These are phyloP conservation scores for Drosophila micromelanica DNA, from an alignment of 1,140 invertebrate species.

Conservation along the genomic window DNA sequence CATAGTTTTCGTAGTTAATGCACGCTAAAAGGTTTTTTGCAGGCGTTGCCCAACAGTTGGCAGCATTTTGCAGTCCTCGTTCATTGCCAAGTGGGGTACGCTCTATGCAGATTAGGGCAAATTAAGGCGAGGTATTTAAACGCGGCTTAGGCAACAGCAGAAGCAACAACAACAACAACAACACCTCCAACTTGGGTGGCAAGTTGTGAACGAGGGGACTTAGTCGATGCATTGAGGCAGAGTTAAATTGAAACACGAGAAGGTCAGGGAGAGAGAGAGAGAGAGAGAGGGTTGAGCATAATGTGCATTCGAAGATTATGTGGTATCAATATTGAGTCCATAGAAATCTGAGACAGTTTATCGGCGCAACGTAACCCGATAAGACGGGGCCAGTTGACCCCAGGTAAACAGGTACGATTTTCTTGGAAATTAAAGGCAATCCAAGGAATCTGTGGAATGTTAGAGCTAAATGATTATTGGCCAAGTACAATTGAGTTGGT, in stretches of 20 bases:
- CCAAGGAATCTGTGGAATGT: not conserved
- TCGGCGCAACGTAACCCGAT: constrained; percentile 37
- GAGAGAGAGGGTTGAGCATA: not conserved
- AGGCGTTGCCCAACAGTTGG: constrained; percentile 27
- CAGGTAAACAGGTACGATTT: constrained; percentile 17
- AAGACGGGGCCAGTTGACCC: constrained; percentile 8
- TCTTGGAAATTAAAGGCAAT: constrained; percentile 18
- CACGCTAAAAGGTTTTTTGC: constrained; percentile 71
- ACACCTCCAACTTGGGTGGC: constrained; percentile 64
- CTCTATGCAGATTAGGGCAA: constrained; percentile 75
- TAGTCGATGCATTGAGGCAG: constrained; percentile 71
- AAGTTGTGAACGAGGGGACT: constrained; percentile 71
- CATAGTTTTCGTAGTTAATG: constrained; percentile 72
- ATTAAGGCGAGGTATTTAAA: constrained; percentile 75
- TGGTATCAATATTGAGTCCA: constrained; percentile 63
- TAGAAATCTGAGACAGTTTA: constrained; percentile 48
- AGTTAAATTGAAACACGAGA: constrained; percentile 70
- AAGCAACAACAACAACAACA: constrained; percentile 14
- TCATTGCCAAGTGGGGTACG: constrained; percentile 41
- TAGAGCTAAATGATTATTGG: constrained; percentile 1
- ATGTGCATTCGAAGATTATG: constrained; percentile 45
- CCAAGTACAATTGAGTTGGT: not conserved
- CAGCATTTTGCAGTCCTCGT: constrained; percentile 38
- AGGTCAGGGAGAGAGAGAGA: not conserved
- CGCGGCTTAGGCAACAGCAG: constrained; percentile 60